These are phyloP conservation scores for Tiliacea citrago DNA, from an alignment of 2,888 invertebrate genomes.

Conservation along the genomic window DNA sequence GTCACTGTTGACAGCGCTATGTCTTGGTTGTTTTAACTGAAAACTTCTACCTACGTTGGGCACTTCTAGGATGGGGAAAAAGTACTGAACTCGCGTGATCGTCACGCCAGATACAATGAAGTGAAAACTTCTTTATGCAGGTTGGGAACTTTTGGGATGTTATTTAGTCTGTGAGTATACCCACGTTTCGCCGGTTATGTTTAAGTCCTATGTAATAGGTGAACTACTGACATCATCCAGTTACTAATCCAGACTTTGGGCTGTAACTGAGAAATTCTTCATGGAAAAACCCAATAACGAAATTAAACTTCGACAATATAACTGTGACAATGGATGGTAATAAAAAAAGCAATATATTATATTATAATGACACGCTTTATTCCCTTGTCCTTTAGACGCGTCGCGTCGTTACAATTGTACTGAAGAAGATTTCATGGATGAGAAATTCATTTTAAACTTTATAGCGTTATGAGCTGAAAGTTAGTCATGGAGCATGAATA, in stretches of 20 bases:
- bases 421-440: conserved; percentile 26
- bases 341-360: conserved; percentile 48
- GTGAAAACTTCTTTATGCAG: too few relatives aligned
- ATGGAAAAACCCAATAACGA: conserved; percentile 3
- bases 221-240: neutral
- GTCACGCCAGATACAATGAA: too few relatives aligned
- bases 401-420: conserved; percentile 19
- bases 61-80: too few relatives aligned
- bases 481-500: neutral
- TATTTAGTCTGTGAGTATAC: too few relatives aligned
- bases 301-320: conserved; percentile 46
- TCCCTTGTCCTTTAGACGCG: conserved; percentile 18
- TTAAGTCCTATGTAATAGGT: neutral
- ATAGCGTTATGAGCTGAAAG: conserved; percentile 7
- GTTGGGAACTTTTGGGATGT: too few relatives aligned
- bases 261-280: neutral
- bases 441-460: conserved; percentile 18
- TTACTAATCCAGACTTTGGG: neutral
- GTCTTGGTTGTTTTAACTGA: too few relatives aligned
- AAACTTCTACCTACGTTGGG: too few relatives aligned
- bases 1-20: too few relatives aligned
- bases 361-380: conserved; percentile 20
- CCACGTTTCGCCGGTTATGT: neutral
- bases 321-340: conserved; percentile 42
- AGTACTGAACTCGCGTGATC: too few relatives aligned